Evolutionary conservation across 1,140 invertebrate genomes (phyloP), one percentile per base, ranked within the genome.

Genomic region (Eupeodes corollae): DNA sequence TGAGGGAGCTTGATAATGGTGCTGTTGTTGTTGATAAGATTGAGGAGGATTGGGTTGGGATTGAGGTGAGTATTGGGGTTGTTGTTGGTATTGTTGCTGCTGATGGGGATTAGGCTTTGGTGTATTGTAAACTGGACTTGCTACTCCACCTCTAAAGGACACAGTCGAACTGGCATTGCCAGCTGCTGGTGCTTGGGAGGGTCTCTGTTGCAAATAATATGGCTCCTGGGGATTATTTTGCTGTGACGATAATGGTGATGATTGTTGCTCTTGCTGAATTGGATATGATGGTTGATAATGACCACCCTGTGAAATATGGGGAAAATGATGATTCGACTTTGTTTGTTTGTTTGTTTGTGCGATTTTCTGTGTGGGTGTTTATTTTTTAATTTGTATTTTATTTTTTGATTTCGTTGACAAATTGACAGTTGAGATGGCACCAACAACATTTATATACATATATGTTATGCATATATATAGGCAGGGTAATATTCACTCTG

Each of bases 191-290:
- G 35, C 35, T 26, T 26, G 21, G 21, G 21, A 26, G 21, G 21
- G 21, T 26, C 21, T 26, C 21, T 26, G 21, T 8, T 26, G 21
- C 21, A 26, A 26, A 26, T 26, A 26, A 8, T 26, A 26, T 26
- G 21, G 21, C 21, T 26, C 21, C 21, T 26, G 21, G 21, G 21
- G 21, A 26, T 26, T 26, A 26, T 26, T 3, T 26, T 26, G 49
- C 33, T 50, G 35, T 50, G 56, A 57, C 33, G 55, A 53, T 15
- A 56, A 38, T 45, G 50, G 50, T 33, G 57, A 48, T 40, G 52
- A 52, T 16, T 53, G 44, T 31, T 46, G 48, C 37, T 47, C 31
- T 42, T 31, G 44, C 16, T 46, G 54, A 19, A 16, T 26, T 26
- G 21, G 21, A 26, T n/a, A n/a, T n/a, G n/a, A n/a, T n/a, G n/a